Conservation (phyloP, 2,888 invertebrate genomes). For the Artemia sinica region DNA sequence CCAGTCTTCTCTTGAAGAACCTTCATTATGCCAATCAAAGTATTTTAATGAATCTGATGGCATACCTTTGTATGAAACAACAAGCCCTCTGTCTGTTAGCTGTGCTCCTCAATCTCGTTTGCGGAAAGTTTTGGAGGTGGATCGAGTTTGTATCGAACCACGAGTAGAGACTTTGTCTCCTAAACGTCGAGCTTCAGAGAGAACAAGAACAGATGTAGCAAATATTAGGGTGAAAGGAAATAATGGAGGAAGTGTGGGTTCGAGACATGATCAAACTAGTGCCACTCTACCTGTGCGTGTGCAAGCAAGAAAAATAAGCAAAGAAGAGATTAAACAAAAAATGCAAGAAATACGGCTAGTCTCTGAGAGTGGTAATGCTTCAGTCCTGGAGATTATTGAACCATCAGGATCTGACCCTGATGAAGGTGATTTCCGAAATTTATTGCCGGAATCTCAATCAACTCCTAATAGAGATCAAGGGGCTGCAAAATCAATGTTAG, state of each 20-base stretch:
- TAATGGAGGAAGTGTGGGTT: not conserved
- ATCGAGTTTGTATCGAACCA: not conserved
- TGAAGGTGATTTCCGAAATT: constrained; percentile 22
- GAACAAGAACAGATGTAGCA: constrained; percentile 6
- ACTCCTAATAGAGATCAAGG: constrained; percentile 16
- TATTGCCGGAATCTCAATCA: constrained; percentile 19
- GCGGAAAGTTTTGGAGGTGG: constrained; percentile 1
- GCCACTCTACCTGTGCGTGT: constrained; percentile 17
- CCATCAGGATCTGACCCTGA: constrained; percentile 28
- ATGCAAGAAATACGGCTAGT: constrained; percentile 26
- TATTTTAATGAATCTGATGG: not conserved
- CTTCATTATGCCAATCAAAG: not conserved
- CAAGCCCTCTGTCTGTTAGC: not conserved
- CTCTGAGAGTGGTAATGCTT: constrained; percentile 28
- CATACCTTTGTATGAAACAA: not conserved
- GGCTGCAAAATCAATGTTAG: constrained; percentile 5
- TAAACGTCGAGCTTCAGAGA: not conserved
- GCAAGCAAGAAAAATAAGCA: constrained; percentile 20
- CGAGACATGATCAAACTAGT: not conserved
- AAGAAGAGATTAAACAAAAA: constrained; percentile 26
- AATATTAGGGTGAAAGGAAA: constrained; percentile 15
- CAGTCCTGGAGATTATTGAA: constrained; percentile 30
- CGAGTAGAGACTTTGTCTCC: not conserved
- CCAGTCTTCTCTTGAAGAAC: not conserved
- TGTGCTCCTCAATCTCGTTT: not conserved